Evolutionary conservation across 2,113 vertebrate species (phyloP), one percentile per base, ranked within the genome.

Genomic region (Takifugu bimaculatus): DNA sequence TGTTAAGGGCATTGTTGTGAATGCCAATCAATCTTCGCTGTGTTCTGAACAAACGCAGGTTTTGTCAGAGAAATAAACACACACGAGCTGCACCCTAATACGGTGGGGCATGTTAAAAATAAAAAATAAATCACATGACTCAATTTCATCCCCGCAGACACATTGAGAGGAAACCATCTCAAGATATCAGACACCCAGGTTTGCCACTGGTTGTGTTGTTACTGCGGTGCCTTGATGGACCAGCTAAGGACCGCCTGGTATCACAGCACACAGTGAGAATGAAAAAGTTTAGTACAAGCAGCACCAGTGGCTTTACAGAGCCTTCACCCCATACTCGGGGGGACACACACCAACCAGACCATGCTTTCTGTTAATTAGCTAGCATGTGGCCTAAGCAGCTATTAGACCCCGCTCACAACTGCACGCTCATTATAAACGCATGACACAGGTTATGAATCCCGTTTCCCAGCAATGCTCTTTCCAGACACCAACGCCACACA

Each of bases 281-380:
- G 66, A 74, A 63, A 52, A 60, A 55, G 70, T 62, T 57, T 50
- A 68, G 63, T 82, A 65, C 57, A 82, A 75, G 81, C 72, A 70
- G 61, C 74, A 54, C 56, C 58, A 70, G 74, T 66, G 54, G n/a
- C 57, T 72, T 70, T 56, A 56, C 68, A 65, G 50, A 66, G 63
- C 75, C 82, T 73, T 72, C 68, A 71, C 73, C 80, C 83, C 63
- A 75, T 71, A 70, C 74, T 69, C 65, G 71, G 75, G 20, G 11
- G 35, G 2, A 39, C 70, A 72, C 69, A 71, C 77, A 82, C 77
- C 82, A 80, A 85, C 69, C 81, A 75, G 87, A 85, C 79, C 78
- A 63, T 78, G 74, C 78, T 74, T 65, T 79, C 77, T 84, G 85
- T 88, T 88, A 90, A 90, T 89, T 87, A 87, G 82, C 72, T 51